A percentile compares a stretch with the other conserved stretches of the same genome.
phyloP scores from a whole-genome alignment of 2,888 invertebrate genomes.

The Diplazon laetatorius region DNA sequence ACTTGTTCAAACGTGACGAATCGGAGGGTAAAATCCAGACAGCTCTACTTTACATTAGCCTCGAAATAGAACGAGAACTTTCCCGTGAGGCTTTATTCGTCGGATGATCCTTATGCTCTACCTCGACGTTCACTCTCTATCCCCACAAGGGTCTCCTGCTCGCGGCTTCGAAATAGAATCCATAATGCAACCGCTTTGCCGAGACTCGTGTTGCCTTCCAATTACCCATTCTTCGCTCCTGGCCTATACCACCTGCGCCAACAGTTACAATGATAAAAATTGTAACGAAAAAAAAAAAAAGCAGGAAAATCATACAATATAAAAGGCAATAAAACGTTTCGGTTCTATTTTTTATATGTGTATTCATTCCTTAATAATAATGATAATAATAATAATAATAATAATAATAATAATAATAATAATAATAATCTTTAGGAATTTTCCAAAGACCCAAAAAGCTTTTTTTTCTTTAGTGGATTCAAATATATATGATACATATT shows the following conservation, averaged over 20 bases:
- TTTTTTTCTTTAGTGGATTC: too few species aligned
- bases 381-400: too few species aligned
- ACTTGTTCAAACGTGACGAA: neutral
- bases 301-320: too few species aligned
- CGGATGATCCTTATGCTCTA: conserved; percentile 5
- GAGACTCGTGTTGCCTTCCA: conserved; percentile 31
- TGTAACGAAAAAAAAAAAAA: conserved; percentile 27
- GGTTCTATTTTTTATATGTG: too few species aligned
- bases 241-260: neutral
- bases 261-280: conserved; percentile 11
- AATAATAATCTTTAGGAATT: too few species aligned
- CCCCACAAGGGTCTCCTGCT: neutral
- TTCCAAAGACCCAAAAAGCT: too few species aligned
- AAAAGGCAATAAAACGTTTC: too few species aligned
- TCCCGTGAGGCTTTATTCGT: conserved; percentile 17
- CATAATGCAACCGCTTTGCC: conserved; percentile 44
- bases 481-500: too few species aligned
- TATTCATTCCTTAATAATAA: too few species aligned
- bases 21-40: neutral
- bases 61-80: neutral
- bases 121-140: neutral
- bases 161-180: conserved; percentile 28
- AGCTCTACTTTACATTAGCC: neutral
- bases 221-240: conserved; percentile 29
- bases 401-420: too few species aligned